These are phyloP conservation scores for Lepus americanus DNA, from an alignment of 2,113 vertebrate species.

Conservation along the genomic window DNA sequence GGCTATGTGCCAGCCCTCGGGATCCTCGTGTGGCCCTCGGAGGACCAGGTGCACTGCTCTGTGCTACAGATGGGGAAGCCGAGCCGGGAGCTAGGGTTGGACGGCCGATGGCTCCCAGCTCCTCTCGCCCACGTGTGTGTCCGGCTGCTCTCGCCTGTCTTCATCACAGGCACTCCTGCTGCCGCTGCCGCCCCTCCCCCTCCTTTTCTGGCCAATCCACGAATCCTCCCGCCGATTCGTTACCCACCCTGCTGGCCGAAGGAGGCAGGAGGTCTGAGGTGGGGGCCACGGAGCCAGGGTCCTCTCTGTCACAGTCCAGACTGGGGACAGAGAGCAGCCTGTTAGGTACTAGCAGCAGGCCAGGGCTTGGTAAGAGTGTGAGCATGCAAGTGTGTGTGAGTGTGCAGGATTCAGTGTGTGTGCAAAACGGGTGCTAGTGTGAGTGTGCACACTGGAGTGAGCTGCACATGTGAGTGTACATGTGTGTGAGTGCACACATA, in stretches of 20 bases:
- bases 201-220: neutral
- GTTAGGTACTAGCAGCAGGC: neutral
- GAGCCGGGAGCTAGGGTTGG: neutral
- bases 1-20: accelerated
- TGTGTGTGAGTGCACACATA: neutral
- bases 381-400: neutral
- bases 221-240: neutral
- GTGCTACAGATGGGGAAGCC: neutral
- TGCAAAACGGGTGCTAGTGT: too few relatives aligned
- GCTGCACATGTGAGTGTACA: too few relatives aligned
- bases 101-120: neutral
- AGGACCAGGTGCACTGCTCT: neutral
- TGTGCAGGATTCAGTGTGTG: neutral
- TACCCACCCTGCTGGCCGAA: too few relatives aligned
- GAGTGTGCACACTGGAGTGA: neutral
- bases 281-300: accelerated
- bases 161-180: neutral
- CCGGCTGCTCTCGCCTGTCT: too few relatives aligned
- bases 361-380: neutral
- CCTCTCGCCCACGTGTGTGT: accelerated
- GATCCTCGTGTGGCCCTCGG: accelerated
- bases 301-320: neutral
- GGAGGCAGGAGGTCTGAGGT: too few relatives aligned
- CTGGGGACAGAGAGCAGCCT: neutral
- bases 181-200: accelerated